These are phyloP conservation scores for Fratercula arctica DNA, from an alignment of 2,797 vertebrate genomes.

Conservation along the genomic window DNA sequence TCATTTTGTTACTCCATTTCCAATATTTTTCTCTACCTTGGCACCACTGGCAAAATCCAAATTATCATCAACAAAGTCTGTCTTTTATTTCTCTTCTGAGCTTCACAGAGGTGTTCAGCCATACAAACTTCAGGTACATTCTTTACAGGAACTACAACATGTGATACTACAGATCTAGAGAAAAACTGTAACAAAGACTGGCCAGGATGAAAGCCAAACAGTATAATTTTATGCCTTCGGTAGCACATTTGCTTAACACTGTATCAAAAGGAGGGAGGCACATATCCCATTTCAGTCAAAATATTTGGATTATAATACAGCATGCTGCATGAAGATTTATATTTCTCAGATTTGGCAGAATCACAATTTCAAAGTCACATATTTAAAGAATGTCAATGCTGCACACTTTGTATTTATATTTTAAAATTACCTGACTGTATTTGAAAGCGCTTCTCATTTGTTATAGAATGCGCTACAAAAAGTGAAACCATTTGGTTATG, in stretches of 20 bases:
- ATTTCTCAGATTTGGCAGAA: background rate
- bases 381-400: background rate
- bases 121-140: slow-evolving; percentile 6
- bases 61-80: background rate
- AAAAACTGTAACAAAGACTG: background rate
- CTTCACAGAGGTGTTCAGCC: background rate
- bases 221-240: background rate
- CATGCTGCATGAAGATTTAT: background rate
- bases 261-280: background rate
- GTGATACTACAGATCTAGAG: background rate
- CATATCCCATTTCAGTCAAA: background rate
- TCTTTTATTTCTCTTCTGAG: background rate
- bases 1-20: background rate
- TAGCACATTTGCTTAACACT: background rate
- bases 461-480: background rate
- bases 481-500: background rate
- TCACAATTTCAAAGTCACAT: background rate
- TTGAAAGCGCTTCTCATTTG: background rate
- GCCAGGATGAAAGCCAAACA: background rate
- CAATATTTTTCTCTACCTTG: background rate
- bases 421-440: background rate
- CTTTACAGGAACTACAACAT: background rate
- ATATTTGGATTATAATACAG: background rate
- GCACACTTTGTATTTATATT: background rate
- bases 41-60: background rate